Evolutionary conservation across 2,888 invertebrate species (phyloP).

Genomic region (Mellilla xanthometata): DNA sequence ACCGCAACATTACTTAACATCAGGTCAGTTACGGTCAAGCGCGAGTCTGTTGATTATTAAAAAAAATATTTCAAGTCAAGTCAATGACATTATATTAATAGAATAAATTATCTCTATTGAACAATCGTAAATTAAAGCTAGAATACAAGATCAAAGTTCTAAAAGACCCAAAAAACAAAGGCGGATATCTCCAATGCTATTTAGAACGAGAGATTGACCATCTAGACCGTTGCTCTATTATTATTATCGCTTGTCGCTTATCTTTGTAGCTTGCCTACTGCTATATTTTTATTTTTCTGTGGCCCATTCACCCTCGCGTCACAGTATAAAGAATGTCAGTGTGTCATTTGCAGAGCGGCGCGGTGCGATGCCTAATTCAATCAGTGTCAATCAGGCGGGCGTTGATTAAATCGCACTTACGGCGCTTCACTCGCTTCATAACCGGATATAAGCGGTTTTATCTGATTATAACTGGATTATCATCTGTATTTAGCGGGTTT

Average conservation of each 20-base stretch:
- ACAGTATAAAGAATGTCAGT: constrained; percentile 26
- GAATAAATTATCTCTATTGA: no score
- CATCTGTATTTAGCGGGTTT: no score
- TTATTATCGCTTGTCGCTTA: neutral
- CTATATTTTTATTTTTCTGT: constrained; percentile 10
- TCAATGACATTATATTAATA: no score
- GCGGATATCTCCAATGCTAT: no score
- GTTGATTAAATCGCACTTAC: constrained; percentile 21
- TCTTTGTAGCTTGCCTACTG: neutral
- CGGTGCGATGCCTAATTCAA: constrained; percentile 45
- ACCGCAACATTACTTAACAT: no score
- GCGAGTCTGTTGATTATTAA: no score
- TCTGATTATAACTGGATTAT: constrained; percentile 2
- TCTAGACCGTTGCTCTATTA: no score
- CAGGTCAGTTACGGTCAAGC: no score
- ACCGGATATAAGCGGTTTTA: constrained; percentile 7
- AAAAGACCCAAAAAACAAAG: no score
- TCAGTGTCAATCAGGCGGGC: constrained; percentile 40
- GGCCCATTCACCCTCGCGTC: constrained; percentile 19
- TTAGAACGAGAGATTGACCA: neutral
- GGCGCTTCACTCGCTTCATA: constrained; percentile 3
- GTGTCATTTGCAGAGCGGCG: constrained; percentile 33
- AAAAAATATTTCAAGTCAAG: no score
- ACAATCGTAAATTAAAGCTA: no score
- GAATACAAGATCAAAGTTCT: no score